A percentile compares a stretch with the other conserved stretches of the same genome.
Evolutionary conservation across 2,888 invertebrate genomes (phyloP).

Genomic region (Panzeria rudis): DNA sequence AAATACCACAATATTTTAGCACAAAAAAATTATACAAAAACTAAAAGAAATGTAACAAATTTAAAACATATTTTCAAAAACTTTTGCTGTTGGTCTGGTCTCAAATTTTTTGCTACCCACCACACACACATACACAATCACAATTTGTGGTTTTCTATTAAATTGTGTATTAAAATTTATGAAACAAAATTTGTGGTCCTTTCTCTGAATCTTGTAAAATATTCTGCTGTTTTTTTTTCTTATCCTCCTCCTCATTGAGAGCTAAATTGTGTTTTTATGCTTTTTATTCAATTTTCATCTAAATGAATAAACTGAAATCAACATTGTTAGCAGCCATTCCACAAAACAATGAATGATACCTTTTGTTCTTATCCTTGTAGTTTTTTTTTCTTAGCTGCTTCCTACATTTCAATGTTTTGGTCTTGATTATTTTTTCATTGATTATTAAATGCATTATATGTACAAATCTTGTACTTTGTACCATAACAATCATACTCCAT

Average conservation of each 20-base stretch:
- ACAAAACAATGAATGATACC: slow-evolving; percentile 19
- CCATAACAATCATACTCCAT: slow-evolving; percentile 64
- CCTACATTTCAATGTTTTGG: slow-evolving; percentile 38
- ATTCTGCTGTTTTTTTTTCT: neutral
- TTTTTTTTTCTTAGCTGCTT: neutral
- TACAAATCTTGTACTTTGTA: slow-evolving; percentile 12
- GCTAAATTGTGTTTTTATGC: slow-evolving; percentile 16
- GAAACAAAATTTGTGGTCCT: slow-evolving; percentile 28
- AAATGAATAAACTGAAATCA: slow-evolving; percentile 59
- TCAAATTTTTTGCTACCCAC: slow-evolving; percentile 19
- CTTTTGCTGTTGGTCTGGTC: slow-evolving; percentile 7
- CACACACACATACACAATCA: slow-evolving; percentile 10
- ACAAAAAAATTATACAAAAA: neutral
- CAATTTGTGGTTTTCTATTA: slow-evolving; percentile 24
- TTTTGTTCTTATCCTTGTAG: slow-evolving; percentile 17
- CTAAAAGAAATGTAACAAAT: slow-evolving; percentile 34
- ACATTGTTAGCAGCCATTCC: slow-evolving; percentile 38
- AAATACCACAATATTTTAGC: slow-evolving; percentile 50
- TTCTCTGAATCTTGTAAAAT: slow-evolving; percentile 1
- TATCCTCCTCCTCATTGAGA: neutral
- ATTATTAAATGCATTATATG: slow-evolving; percentile 67
- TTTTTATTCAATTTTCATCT: slow-evolving; percentile 47
- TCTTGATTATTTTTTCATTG: slow-evolving; percentile 69
- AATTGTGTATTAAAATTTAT: slow-evolving; percentile 32
- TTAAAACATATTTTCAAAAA: slow-evolving; percentile 53